These are phyloP conservation scores for Sinohyriopsis cumingii DNA, from an alignment of 2,888 invertebrate species.

Conservation along the genomic window DNA sequence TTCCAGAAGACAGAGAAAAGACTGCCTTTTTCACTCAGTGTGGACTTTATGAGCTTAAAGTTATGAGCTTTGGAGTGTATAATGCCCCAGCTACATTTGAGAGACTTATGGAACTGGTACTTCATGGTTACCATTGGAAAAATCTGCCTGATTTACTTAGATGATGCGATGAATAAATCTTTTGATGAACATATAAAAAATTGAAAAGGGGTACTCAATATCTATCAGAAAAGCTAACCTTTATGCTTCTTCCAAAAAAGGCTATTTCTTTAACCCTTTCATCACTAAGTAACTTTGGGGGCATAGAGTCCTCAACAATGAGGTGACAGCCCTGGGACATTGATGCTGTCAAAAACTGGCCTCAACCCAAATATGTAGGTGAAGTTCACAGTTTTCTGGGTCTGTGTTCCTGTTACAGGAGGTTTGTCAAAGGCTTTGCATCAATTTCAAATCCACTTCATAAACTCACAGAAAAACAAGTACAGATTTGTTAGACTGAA, in stretches of 20 bases:
- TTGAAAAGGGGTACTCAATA: not conserved
- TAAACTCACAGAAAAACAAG: slow-evolving; percentile 15
- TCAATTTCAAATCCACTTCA: slow-evolving; percentile 33
- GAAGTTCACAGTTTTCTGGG: slow-evolving; percentile 4
- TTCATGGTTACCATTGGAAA: not conserved
- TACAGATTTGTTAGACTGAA: not conserved
- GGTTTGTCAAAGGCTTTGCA: slow-evolving; percentile 31
- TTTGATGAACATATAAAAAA: slow-evolving; percentile 4
- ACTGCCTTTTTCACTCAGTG: slow-evolving; percentile 4
- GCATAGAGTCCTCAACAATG: too few relatives aligned
- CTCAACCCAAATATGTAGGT: not conserved
- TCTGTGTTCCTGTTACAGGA: slow-evolving; percentile 6
- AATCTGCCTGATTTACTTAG: too few relatives aligned
- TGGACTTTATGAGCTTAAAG: slow-evolving; percentile 8
- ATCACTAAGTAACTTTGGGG: too few relatives aligned
- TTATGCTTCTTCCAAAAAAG: slow-evolving; percentile 1
- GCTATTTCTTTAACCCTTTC: slow-evolving; percentile 3
- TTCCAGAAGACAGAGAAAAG: too few relatives aligned
- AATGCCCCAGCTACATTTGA: slow-evolving; percentile 8
- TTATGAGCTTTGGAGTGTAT: slow-evolving; percentile 4
- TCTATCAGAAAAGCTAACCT: not conserved
- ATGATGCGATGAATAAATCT: not conserved
- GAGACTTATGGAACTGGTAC: slow-evolving; percentile 3
- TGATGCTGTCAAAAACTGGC: slow-evolving; percentile 4
- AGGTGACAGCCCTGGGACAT: too few relatives aligned